Evolutionary conservation across 2,888 invertebrate genomes (phyloP), one percentile per base, ranked within the genome.

Genomic region (Hetaerina titia): DNA sequence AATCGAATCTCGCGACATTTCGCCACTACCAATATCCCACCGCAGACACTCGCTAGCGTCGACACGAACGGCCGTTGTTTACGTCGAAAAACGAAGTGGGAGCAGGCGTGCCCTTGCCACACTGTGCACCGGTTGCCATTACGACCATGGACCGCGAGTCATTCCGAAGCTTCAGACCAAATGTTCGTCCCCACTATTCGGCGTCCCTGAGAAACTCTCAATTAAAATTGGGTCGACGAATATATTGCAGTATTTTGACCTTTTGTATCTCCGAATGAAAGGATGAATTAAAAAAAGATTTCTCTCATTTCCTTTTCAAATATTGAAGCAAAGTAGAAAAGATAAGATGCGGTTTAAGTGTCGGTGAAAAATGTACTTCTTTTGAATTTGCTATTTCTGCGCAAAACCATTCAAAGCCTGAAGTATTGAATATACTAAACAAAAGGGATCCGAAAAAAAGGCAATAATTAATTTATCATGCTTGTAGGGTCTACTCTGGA

Each of bases 1-100:
- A 92, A 92, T 74, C 56, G 45, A 92, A 92, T 92, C 56, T 69
- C 64, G n/a, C 13, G 81, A 81, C 92, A 22, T 57, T 74, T 56
- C 57, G 31, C 56, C 56, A 69, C 22, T 69, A 17, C 69, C 56
- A 56, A 92, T 56, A 17, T 15, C 45, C 64, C 56, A 11, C 45
- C 69, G 69, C 92, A 56, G 56, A 74, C 56, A 69, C 56, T 69
- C 69, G 9, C 56, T 22, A 56, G 22, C 89, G 6, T 11, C 57
- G 11, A 56, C 56, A 22, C 19, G 87, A 22, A 56, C 45, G 19
- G 63, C 5, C 60, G 17, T 90, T 13, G 45, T 45, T 64, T 64
- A 7, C 63, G 60, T 8, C 60, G 25, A 90, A 63, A 90, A 90
- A 25, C 69, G 5, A 69, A 69, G 69, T 69, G 5, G 69, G 7